These are phyloP conservation scores for Gnathonemus echidnorhynchus DNA, from an alignment of 2,113 vertebrate species.

Conservation along the genomic window DNA sequence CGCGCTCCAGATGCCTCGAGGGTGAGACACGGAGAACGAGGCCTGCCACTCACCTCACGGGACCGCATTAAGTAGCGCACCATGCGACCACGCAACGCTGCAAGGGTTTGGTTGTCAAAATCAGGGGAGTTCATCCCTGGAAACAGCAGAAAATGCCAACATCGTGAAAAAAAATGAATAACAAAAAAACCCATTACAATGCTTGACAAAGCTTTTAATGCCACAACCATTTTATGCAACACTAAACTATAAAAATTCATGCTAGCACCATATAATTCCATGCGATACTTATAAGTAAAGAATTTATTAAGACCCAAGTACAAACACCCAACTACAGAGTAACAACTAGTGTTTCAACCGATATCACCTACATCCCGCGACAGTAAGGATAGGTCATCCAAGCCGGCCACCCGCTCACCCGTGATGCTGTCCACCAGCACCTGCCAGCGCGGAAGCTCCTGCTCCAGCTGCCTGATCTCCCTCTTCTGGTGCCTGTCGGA, in stretches of 20 bases:
- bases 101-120: slow-evolving; percentile 91
- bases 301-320: not conserved
- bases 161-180: not conserved
- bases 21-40: not conserved
- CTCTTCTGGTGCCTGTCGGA: slow-evolving; percentile 87
- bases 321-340: not conserved
- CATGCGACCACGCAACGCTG: slow-evolving; percentile 85
- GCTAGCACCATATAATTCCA: not conserved
- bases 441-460: slow-evolving; percentile 90
- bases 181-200: not conserved
- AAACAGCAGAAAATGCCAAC: not conserved
- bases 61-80: slow-evolving; percentile 93
- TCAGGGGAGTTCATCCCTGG: slow-evolving; percentile 89
- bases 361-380: not conserved
- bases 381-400: not conserved
- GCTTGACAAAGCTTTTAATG: not conserved
- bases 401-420: slow-evolving; percentile 51
- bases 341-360: not conserved
- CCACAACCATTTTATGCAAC: not conserved
- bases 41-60: slow-evolving; percentile 63
- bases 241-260: not conserved
- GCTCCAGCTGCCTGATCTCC: slow-evolving; percentile 88
- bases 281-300: not conserved
- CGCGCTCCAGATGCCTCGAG: not conserved
- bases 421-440: slow-evolving; percentile 91